phyloP scores from a whole-genome alignment of 1,140 invertebrate species.

The Trachymyrmex septentrionalis region DNA sequence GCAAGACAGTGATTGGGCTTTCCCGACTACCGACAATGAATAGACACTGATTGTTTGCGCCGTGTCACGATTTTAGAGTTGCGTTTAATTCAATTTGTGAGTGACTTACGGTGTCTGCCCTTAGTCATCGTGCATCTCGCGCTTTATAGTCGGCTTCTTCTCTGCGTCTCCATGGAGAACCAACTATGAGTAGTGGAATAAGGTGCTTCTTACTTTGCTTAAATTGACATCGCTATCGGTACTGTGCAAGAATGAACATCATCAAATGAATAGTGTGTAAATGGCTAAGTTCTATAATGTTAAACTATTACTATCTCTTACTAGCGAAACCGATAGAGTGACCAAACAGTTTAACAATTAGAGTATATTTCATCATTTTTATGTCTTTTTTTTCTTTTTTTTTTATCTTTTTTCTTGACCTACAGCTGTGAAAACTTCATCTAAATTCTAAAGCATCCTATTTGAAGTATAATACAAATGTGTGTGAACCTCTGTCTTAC shows the following conservation, averaged over 20 bases:
- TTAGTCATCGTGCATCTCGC: slow-evolving; percentile 71
- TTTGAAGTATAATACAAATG: no score
- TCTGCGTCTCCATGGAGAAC: slow-evolving; percentile 13
- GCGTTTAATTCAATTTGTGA: slow-evolving; percentile 77
- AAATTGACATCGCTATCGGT: slow-evolving; percentile 25
- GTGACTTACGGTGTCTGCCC: slow-evolving; percentile 73
- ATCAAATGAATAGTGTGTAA: slow-evolving; percentile 66
- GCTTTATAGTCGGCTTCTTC: slow-evolving; percentile 62
- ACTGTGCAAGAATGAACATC: slow-evolving; percentile 64
- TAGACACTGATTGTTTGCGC: slow-evolving; percentile 74
- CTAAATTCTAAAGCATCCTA: no score
- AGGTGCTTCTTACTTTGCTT: slow-evolving; percentile 37
- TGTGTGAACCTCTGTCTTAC: no score
- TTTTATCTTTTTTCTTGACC: no score
- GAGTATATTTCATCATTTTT: neutral
- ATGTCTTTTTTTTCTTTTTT: neutral
- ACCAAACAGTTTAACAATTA: neutral
- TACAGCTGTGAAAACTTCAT: no score
- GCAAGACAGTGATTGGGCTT: slow-evolving; percentile 55
- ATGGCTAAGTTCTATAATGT: slow-evolving; percentile 1
- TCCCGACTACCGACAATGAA: slow-evolving; percentile 62
- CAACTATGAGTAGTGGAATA: slow-evolving; percentile 40
- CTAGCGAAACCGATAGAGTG: neutral
- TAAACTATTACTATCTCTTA: neutral
- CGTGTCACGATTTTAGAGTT: slow-evolving; percentile 73